Evolutionary conservation across 2,888 invertebrate species (phyloP).

Genomic region (Gortyna flavago): DNA sequence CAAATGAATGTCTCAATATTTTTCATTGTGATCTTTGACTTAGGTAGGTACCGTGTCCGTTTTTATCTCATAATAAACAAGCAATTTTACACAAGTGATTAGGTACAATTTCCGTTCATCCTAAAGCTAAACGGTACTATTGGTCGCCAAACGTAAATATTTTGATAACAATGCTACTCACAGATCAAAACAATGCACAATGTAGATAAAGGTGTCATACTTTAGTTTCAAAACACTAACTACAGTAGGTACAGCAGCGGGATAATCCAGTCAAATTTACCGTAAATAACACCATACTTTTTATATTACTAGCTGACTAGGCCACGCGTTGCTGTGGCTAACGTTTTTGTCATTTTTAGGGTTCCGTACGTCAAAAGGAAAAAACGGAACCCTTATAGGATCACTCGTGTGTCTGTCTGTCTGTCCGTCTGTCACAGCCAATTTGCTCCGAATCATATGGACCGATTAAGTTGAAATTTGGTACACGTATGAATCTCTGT

Average conservation of each 20-base stretch:
- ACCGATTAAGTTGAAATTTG: no score
- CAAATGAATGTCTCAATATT: background rate
- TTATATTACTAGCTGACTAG: no score
- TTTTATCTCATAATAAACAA: conserved; percentile 30
- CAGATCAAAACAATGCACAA: conserved; percentile 53
- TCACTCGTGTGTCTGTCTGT: no score
- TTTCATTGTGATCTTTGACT: conserved; percentile 13
- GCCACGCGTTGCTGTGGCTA: no score
- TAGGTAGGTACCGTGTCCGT: background rate
- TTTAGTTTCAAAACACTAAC: background rate
- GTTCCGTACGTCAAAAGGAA: no score
- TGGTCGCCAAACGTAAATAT: conserved; percentile 50
- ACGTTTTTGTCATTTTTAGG: no score
- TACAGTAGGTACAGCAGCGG: no score
- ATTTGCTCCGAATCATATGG: no score
- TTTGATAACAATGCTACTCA: conserved; percentile 31
- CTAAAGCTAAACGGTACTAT: background rate
- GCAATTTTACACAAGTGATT: background rate
- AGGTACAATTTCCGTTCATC: conserved; percentile 9
- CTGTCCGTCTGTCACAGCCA: no score
- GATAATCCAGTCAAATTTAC: background rate
- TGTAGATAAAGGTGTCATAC: background rate
- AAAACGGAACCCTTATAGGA: no score
- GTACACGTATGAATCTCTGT: no score
- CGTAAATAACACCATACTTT: conserved; percentile 10